Percentiles rank a stretch among this genome's conserved stretches.
Evolutionary conservation across 2,113 vertebrate genomes (phyloP).

Genomic region (Struthidea cinerea): DNA sequence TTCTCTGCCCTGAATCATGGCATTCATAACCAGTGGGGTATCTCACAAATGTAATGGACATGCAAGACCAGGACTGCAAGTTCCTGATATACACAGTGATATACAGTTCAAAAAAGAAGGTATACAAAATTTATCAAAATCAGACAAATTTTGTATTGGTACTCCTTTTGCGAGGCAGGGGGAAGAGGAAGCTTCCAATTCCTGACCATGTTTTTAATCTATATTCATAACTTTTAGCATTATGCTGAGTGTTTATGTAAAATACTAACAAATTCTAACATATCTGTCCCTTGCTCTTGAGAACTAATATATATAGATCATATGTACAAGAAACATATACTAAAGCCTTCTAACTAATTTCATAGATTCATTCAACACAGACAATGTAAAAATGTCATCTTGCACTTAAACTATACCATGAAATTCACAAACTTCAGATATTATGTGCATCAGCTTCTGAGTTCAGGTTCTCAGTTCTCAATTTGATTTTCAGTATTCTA

Average conservation of each 20-base stretch:
- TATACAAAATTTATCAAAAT: background rate
- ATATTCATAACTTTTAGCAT: background rate
- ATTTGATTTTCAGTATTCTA: background rate
- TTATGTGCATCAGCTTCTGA: background rate
- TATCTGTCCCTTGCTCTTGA: background rate
- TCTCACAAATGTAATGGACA: background rate
- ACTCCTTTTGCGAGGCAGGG: background rate
- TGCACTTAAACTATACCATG: background rate
- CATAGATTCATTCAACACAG: background rate
- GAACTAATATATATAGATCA: background rate
- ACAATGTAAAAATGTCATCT: background rate
- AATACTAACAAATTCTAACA: background rate
- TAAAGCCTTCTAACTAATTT: background rate
- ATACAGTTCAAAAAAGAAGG: background rate
- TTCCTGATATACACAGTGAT: background rate
- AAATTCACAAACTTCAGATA: background rate
- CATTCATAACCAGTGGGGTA: background rate
- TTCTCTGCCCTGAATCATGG: background rate
- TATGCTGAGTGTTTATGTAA: background rate
- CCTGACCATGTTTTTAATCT: background rate
- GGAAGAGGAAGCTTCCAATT: background rate
- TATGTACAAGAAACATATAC: fast-evolving
- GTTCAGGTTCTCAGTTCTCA: background rate
- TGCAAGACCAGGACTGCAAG: background rate
- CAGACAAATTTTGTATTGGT: background rate